phyloP scores from a whole-genome alignment of 2,888 invertebrate genomes.

The Limnephilus marmoratus region DNA sequence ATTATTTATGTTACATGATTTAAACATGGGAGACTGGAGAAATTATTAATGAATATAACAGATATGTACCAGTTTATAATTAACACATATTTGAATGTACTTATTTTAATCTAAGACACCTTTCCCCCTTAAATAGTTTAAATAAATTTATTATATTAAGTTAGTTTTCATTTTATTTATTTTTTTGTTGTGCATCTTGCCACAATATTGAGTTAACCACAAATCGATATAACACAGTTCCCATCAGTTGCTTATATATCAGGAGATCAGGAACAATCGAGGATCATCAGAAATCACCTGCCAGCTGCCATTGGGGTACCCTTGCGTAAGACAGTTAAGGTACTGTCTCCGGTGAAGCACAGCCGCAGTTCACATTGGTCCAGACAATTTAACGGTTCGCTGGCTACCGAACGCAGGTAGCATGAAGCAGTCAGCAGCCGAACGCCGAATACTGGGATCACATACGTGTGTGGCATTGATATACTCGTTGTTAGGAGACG shows the following conservation, averaged over 20 bases:
- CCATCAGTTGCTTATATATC: not conserved
- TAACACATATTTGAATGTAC: too few species aligned
- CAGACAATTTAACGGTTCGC: not conserved
- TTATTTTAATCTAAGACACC: too few species aligned
- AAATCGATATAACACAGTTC: not conserved
- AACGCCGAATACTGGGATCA: not conserved
- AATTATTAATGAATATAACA: not conserved
- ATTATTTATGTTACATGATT: not conserved
- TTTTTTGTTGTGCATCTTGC: too few species aligned
- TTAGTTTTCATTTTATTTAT: too few species aligned
- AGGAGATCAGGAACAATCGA: not conserved
- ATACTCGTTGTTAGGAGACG: not conserved
- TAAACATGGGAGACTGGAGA: not conserved
- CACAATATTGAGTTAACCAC: too few species aligned
- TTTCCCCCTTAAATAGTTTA: too few species aligned
- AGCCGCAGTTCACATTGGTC: not conserved
- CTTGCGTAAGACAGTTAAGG: not conserved
- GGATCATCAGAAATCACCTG: not conserved
- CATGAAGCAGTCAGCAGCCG: not conserved
- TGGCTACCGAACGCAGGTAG: not conserved
- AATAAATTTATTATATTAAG: too few species aligned
- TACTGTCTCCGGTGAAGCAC: not conserved
- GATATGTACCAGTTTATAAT: too few species aligned
- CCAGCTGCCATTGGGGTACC: not conserved
- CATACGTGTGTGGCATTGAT: not conserved